Base-by-base conservation (phyloP, 2,888 invertebrate genomes). In the Morpho deidamia region DNA sequence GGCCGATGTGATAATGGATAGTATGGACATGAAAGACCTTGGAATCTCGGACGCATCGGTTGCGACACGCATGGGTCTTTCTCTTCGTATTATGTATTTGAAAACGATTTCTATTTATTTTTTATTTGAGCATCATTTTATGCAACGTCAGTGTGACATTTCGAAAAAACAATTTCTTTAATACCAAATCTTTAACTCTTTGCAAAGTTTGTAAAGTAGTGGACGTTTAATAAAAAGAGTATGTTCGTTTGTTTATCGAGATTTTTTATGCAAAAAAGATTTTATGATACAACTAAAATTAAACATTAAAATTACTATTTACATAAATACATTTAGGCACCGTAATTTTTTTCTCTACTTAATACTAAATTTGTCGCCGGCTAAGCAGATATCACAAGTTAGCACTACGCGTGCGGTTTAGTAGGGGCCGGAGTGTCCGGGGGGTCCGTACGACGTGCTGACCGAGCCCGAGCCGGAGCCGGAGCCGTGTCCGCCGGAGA, bases 371-470 rank as follows among this genome's bases (percentile, higher is more conserved):
- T 78, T 81, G 78, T 84, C 85, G 87, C 85, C 85, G 86, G 83
- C 87, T 75, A 72, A 83, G 81, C 86, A 83, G 84, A 79, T 89
- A 89, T 88, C 88, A 88, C 89, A 88, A 78, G 78, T 74, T 74
- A 70, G 76, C 73, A 78, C 78, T 72, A 68, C 66, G 58, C 54
- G 60, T 60, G 80, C 78, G 73, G 64, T 71, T 81, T 92, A 91
- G 78, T 94, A 94, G 62, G 94, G 93, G 74, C 93, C 93, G 71
- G 94, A 93, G 71, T 91, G 92, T 61, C 91, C 92, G 71, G 93
- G 93, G 71, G 93, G 90, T 59, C 93, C 93, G 83, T 93, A 93
- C 62, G 87, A 91, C 68, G 90, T 74, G 89, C 91, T 91, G 70
- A 91, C 91, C 10, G 58, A 58, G 56, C 83, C 82, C 50, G 82